These are phyloP conservation scores for Lepilemur ruficaudatus DNA, from an alignment of 2,797 vertebrate species.

Conservation along the genomic window DNA sequence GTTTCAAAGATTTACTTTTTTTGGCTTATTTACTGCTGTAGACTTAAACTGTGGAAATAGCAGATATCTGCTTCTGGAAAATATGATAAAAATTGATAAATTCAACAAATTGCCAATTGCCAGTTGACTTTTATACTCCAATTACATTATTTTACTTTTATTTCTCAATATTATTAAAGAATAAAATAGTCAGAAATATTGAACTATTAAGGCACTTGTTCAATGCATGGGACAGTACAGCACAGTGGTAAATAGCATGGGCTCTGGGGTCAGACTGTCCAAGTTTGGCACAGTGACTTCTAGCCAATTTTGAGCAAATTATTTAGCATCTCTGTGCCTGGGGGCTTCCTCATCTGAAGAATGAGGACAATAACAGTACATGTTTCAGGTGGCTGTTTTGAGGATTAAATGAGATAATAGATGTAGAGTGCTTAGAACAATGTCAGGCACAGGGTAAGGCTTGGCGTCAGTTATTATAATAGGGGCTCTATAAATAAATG, in stretches of 20 bases:
- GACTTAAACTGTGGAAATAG: not conserved
- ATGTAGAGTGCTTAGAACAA: not conserved
- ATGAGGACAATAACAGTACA: not conserved
- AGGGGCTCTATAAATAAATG: not conserved
- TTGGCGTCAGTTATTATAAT: not conserved
- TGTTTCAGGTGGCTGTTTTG: not conserved
- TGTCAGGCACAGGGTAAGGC: not conserved
- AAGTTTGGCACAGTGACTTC: not conserved
- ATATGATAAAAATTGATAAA: not conserved
- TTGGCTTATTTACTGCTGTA: not conserved
- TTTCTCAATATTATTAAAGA: slow-evolving; percentile 24
- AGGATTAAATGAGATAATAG: slow-evolving; percentile 44
- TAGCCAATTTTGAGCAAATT: not conserved
- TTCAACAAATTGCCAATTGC: not conserved
- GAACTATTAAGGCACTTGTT: not conserved
- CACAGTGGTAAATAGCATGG: not conserved
- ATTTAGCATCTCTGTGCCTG: not conserved
- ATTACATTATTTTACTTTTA: not conserved
- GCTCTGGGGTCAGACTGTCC: not conserved
- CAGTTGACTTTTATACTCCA: not conserved
- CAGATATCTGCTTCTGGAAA: not conserved
- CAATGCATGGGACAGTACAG: not conserved
- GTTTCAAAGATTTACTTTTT: not conserved
- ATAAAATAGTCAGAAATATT: not conserved
- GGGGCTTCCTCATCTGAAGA: not conserved